Evolutionary conservation across 2,113 vertebrate species (phyloP).

Genomic region (Gambusia affinis): DNA sequence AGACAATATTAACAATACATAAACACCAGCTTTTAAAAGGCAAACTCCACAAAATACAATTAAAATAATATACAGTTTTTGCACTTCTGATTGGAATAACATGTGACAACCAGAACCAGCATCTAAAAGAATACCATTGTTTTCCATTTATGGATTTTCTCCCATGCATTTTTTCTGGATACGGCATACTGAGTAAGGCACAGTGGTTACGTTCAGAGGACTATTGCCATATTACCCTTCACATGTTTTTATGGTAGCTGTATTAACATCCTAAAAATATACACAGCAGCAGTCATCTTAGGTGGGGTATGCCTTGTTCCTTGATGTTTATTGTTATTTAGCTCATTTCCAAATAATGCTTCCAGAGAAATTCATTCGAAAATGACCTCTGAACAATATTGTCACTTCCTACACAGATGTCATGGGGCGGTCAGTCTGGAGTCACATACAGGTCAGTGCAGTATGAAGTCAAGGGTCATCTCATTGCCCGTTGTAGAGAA

Average conservation of each 20-base stretch:
- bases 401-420: slow-evolving; percentile 40
- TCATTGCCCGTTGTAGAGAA: slow-evolving; percentile 7
- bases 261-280: not conserved
- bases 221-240: not conserved
- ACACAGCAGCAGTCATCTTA: slow-evolving; percentile 19
- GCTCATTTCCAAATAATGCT: not conserved
- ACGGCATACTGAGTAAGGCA: not conserved
- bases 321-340: not conserved
- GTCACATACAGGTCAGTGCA: slow-evolving; percentile 38
- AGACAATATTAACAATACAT: too few species aligned
- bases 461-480: slow-evolving; percentile 30
- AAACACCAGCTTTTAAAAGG: too few species aligned
- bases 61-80: too few species aligned
- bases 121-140: too few species aligned
- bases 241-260: not conserved
- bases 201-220: not conserved
- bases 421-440: slow-evolving; percentile 9
- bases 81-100: too few species aligned
- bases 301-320: not conserved
- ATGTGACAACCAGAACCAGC: too few species aligned
- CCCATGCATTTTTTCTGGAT: not conserved
- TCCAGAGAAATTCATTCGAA: not conserved
- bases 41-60: too few species aligned
- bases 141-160: not conserved
- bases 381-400: not conserved